Percentiles rank a stretch among this genome's conserved stretches.
Conservation (phyloP, 2,797 vertebrate species). For the Coranthus polyacanthus region DNA sequence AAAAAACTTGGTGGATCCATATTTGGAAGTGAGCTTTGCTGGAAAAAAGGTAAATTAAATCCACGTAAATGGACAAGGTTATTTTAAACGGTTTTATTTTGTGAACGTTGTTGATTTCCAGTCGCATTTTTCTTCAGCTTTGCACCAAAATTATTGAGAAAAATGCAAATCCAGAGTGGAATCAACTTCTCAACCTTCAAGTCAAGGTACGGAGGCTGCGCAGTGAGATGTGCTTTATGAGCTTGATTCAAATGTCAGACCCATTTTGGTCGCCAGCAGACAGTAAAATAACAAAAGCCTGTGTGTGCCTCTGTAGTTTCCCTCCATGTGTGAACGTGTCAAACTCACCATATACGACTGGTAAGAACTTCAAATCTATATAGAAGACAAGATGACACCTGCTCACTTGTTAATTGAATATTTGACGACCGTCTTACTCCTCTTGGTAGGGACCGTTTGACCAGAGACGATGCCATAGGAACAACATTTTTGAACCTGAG, state of each 20-base stretch:
- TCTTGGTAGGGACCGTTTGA: conserved; percentile 92
- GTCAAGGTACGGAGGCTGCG: conserved; percentile 88
- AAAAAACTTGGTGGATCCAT: conserved; percentile 98
- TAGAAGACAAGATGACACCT: background rate
- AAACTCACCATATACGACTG: conserved; percentile 94
- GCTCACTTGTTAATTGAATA: background rate
- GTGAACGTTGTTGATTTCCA: background rate
- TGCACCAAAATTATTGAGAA: conserved; percentile 93
- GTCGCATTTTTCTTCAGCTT: conserved; percentile 79
- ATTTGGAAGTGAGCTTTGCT: conserved; percentile 96
- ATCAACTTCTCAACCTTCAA: conserved; percentile 93
- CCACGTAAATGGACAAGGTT: background rate
- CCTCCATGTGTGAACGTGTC: conserved; percentile 96
- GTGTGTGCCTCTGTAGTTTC: conserved; percentile 87
- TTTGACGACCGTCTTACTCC: conserved; percentile 22
- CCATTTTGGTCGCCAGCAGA: background rate
- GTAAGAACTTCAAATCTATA: conserved; percentile 82
- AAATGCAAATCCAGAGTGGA: conserved; percentile 99
- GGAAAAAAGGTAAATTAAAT: conserved; percentile 91
- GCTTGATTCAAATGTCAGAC: conserved; percentile 2
- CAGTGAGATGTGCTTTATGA: too few relatives aligned
- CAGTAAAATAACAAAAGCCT: conserved; percentile 1
- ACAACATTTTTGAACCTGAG: conserved; percentile 92
- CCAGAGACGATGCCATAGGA: conserved; percentile 93
- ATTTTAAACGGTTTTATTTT: background rate